Conservation (phyloP, 2,797 vertebrate species). For the Peromyscus eremicus region DNA sequence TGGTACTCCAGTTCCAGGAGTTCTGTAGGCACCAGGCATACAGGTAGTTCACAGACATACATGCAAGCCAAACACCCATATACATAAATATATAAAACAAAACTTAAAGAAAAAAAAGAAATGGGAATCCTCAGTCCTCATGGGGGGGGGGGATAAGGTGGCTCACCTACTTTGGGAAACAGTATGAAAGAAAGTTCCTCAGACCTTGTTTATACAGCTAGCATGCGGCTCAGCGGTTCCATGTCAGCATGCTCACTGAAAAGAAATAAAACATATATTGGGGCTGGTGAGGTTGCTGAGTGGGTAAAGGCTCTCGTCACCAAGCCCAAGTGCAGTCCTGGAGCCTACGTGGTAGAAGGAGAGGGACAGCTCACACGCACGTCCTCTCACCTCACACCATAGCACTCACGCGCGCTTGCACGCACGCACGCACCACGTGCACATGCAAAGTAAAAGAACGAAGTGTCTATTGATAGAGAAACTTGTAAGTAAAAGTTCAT, state of each 20-base stretch:
- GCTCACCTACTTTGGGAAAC: not conserved
- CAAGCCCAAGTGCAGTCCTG: not conserved
- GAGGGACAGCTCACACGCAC: not conserved
- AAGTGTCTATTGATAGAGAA: not conserved
- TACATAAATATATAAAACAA: not conserved
- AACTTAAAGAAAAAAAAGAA: not conserved
- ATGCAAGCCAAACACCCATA: not conserved
- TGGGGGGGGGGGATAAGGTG: not conserved
- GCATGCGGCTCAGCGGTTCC: not conserved
- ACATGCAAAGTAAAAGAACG: not conserved
- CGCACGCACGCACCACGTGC: not conserved
- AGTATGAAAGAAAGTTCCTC: not conserved
- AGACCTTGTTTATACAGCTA: not conserved
- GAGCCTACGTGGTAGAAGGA: not conserved
- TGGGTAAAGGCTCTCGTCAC: not conserved
- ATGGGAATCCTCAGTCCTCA: not conserved
- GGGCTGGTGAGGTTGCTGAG: not conserved
- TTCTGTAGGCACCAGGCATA: not conserved
- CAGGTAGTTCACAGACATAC: not conserved
- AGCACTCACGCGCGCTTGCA: not conserved
- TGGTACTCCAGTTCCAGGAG: not conserved
- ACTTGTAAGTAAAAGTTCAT: not conserved
- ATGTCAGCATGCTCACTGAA: not conserved
- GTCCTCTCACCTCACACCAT: not conserved
- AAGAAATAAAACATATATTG: not conserved